phyloP scores from a whole-genome alignment of 2,797 vertebrate species.

The Carcharodon carcharias region DNA sequence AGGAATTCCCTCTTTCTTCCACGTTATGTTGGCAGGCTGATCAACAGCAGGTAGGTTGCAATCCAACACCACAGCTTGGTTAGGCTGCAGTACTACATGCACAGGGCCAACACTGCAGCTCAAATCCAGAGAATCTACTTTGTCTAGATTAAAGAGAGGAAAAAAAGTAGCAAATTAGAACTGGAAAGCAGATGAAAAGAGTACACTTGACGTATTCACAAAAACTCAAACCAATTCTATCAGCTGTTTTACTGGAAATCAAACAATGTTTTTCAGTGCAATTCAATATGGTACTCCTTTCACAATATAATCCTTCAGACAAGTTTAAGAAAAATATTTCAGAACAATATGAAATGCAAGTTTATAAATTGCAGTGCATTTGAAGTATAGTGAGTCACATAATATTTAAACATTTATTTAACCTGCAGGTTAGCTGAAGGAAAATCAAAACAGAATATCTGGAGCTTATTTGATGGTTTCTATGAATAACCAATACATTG shows the following conservation, averaged over 20 bases:
- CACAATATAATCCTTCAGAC: not conserved
- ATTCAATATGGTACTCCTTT: not conserved
- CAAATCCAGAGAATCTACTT: conserved; percentile 70
- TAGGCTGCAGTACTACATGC: conserved; percentile 71
- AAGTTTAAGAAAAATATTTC: not conserved
- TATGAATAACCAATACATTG: not conserved
- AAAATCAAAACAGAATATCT: not conserved
- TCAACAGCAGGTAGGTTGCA: conserved; percentile 64
- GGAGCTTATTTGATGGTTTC: not conserved
- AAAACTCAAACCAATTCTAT: not conserved
- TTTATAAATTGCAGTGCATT: not conserved
- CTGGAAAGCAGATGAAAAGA: conserved; percentile 46
- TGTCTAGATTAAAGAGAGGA: conserved; percentile 47
- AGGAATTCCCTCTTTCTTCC: conserved; percentile 70
- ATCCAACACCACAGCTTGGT: conserved; percentile 67
- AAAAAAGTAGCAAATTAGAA: conserved; percentile 49
- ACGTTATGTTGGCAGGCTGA: conserved; percentile 68
- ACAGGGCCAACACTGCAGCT: conserved; percentile 77
- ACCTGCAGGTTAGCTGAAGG: not conserved
- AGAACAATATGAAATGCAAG: not conserved
- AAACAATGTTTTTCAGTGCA: not conserved
- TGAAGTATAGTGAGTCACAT: not conserved
- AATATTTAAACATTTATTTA: not conserved
- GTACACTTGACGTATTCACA: no score
- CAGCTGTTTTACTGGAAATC: not conserved